Conservation (phyloP, 2,888 invertebrate genomes). For the Imbricaverruca yamaguchii region DNA sequence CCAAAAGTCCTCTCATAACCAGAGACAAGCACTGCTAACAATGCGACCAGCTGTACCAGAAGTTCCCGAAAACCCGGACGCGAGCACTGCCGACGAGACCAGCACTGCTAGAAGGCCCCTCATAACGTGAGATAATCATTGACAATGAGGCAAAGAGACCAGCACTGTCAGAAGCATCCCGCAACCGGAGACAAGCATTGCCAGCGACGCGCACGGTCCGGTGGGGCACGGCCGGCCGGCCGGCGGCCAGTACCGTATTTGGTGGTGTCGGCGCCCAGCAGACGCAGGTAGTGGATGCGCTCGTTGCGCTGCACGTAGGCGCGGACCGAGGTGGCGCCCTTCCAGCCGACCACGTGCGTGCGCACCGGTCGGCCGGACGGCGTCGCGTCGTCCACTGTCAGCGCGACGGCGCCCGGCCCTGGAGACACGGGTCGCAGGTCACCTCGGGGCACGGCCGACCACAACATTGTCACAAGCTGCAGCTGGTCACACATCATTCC, state of each 20-base stretch:
- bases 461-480: too few relatives aligned
- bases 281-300: constrained; percentile 73
- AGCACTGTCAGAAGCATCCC: too few relatives aligned
- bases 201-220: neutral
- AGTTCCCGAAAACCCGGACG: too few relatives aligned
- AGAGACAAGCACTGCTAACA: too few relatives aligned
- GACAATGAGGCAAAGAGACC: too few relatives aligned
- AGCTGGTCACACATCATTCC: too few relatives aligned
- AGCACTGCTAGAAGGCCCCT: too few relatives aligned
- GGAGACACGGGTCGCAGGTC: neutral
- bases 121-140: too few relatives aligned
- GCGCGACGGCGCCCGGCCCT: neutral
- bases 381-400: neutral
- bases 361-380: constrained; percentile 35
- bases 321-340: constrained; percentile 74
- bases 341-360: constrained; percentile 79
- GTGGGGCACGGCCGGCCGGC: constrained; percentile 27
- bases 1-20: too few relatives aligned
- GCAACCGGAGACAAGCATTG: neutral
- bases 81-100: too few relatives aligned
- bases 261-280: constrained; percentile 76
- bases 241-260: constrained; percentile 60
- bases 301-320: constrained; percentile 81
- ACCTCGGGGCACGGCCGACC: too few relatives aligned
- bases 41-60: too few relatives aligned